Evolutionary conservation across 53 echinoderm and acorn worm species (phyloP), one percentile per base, ranked within the genome.

Genomic region (Arbacia lixula): DNA sequence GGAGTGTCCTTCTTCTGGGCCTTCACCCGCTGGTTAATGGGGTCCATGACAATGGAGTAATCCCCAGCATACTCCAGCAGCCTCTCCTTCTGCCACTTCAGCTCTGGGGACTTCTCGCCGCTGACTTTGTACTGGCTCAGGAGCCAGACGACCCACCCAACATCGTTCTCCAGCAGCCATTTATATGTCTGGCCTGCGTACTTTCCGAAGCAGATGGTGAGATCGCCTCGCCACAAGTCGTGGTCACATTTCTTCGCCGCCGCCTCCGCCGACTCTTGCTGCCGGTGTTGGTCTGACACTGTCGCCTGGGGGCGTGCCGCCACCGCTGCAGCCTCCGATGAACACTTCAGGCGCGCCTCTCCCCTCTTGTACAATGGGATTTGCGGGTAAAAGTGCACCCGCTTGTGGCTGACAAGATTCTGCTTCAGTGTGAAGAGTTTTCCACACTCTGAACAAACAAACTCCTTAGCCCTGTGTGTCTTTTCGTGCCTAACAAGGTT

Each of bases 141-240:
- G 0, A 83, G 83, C 88, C 83, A 88, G 19, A 82, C 63, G 2
- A 31, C 34, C 46, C 53, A 88, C 17, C 88, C 88, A 37, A 88
- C 88, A n/a, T 72, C 88, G 49, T 88, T 83, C 50, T 88, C 88
- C 35, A 88, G 35, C 0, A 88, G 88, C 88, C 88, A 88, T 0
- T 88, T 41, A 54, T 46, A 88, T 2, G 61, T 71, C 16, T 52
- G 41, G 0, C 88, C 88, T 0, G 0, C 14, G 53, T 72, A 88
- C 16, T 83, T 71, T 0, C 71, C 71, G 12, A 71, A 71, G 11
- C 10, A 26, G 11, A 71, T 24, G 9, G 0, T 0, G 0, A 87
- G 12, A 3, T 55, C 22, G 0, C 66, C 33, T 14, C 46, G 21
- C 80, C 87, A 87, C 25, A 87, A 24, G 12, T 87, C 81, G 9